Conservation (phyloP, 1,140 invertebrate species). For the Ostrea denselamellosa region DNA sequence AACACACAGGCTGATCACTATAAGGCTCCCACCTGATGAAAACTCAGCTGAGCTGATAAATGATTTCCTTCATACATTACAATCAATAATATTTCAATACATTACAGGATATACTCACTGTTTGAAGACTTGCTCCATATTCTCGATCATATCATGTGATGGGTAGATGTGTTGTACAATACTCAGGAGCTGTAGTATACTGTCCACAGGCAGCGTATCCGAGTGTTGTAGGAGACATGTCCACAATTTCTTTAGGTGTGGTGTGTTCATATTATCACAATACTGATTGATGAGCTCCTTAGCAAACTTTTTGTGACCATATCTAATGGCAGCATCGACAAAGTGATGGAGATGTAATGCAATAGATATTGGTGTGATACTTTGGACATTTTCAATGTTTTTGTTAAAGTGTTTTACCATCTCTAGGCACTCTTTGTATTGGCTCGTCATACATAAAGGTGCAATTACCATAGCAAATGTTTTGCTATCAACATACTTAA, state of each 20-base stretch:
- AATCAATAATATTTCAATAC: not conserved
- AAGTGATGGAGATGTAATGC: not conserved
- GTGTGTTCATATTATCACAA: not conserved
- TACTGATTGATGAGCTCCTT: not conserved
- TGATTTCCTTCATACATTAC: no score
- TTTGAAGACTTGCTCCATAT: not conserved
- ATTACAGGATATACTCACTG: not conserved
- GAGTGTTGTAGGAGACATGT: not conserved
- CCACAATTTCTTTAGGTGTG: not conserved
- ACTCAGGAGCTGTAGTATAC: not conserved
- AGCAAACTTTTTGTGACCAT: not conserved
- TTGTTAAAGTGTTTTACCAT: not conserved
- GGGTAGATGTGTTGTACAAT: not conserved
- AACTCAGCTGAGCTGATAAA: no score
- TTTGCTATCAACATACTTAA: not conserved
- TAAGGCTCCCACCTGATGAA: no score
- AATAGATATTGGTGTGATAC: not conserved
- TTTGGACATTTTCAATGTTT: not conserved
- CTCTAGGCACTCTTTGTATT: not conserved
- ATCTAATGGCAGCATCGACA: not conserved
- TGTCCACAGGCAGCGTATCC: not conserved
- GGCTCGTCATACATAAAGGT: slow-evolving; percentile 11
- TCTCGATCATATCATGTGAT: not conserved
- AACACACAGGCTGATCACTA: no score
- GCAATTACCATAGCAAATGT: slow-evolving; percentile 2